These are phyloP conservation scores for Elachura formosa DNA, from an alignment of 2,113 vertebrate genomes.

Conservation along the genomic window DNA sequence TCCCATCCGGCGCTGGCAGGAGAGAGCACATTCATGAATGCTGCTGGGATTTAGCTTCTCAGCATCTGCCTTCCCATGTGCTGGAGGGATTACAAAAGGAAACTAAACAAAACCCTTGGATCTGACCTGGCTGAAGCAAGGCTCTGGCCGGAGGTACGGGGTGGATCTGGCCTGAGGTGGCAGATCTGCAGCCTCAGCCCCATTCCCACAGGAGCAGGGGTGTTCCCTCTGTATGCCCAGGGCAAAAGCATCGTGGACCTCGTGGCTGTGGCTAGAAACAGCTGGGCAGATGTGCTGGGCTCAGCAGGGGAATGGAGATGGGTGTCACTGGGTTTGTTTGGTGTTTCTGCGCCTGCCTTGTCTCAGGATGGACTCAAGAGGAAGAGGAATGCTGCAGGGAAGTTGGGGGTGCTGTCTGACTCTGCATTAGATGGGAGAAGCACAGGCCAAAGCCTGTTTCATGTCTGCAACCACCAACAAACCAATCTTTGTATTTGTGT, in stretches of 20 bases:
- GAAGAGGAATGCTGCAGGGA: not conserved
- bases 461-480: not conserved
- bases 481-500: not conserved
- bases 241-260: fast-evolving
- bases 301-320: not conserved
- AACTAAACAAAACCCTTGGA: not conserved
- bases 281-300: not conserved
- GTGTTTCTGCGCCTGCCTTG: fast-evolving
- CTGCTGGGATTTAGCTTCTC: slow-evolving; percentile 39
- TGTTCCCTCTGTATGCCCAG: fast-evolving
- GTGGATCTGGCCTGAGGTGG: not conserved
- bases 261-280: not conserved
- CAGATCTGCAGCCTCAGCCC: not conserved
- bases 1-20: slow-evolving; percentile 52
- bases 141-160: fast-evolving
- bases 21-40: not conserved
- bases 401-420: too few species aligned
- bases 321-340: not conserved
- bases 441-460: not conserved
- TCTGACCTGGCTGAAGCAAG: not conserved
- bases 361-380: fast-evolving
- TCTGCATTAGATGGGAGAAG: not conserved
- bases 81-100: not conserved
- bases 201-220: not conserved
- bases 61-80: slow-evolving; percentile 14